Evolutionary conservation across 2,888 invertebrate species (phyloP), one percentile per base, ranked within the genome.

Genomic region (Apamea sordens): DNA sequence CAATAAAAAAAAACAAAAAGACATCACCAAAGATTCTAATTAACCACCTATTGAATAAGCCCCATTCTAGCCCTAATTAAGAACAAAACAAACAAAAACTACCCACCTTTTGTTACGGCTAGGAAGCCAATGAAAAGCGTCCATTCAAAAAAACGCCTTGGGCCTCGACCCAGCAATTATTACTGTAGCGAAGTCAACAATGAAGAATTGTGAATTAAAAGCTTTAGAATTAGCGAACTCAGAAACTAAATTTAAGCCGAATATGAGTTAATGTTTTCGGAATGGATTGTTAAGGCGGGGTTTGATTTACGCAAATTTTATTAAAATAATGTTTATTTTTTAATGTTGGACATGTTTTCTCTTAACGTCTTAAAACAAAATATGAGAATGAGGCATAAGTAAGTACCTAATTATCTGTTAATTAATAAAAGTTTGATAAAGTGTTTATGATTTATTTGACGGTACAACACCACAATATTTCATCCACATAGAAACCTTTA

Each of bases 111-210:
- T 93, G 92, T 93, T 93, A 86, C 88, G 86, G 83, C 88, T 87
- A 84, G 89, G 84, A 88, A 90, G 81, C 85, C 89, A 84, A 83
- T 89, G 89, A 82, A 73, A 82, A 70, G 83, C 69, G 59, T 76
- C 89, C 91, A 92, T 93, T 92, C 91, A 92, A 92, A 92, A 93
- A 90, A 90, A 71, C 78, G 89, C 91, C 91, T 80, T 83, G 73
- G 89, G 92, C 84, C 47, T 64, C 76, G 68, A 84, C 87, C 87
- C 68, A 59, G 87, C 92, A 92, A 92, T 92, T 92, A 92, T 92
- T 91, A 92, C 89, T 91, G 91, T 91, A 89, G 87, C 90, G 81
- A 89, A 82, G 80, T 89, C 74, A 92, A 92, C 92, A 93, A 93
- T 92, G 88, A 90, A 80, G 84, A 89, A 90, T 91, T 89, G 90